Percentiles rank a stretch among this genome's conserved stretches.
Evolutionary conservation across 2,113 vertebrate species (phyloP).

Genomic region (Andinoacara biseriatus): DNA sequence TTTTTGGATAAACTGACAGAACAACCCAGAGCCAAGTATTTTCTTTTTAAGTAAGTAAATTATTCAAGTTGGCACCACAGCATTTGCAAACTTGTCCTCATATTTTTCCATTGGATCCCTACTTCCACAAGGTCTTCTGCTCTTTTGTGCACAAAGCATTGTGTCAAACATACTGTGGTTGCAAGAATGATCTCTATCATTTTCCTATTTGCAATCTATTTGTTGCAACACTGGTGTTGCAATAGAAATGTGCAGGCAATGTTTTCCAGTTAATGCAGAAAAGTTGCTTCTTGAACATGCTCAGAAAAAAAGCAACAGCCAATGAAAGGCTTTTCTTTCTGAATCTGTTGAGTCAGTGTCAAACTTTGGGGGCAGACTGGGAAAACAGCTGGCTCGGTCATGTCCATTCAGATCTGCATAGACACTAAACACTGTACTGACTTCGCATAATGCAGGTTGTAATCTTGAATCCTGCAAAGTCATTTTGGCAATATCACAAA

Average conservation of each 20-base stretch:
- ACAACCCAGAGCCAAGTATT: not conserved
- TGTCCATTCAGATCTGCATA: not conserved
- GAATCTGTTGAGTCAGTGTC: not conserved
- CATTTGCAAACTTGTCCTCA: not conserved
- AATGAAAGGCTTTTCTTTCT: not conserved
- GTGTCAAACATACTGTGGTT: not conserved
- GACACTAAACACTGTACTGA: not conserved
- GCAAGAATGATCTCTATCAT: not conserved
- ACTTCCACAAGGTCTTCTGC: not conserved
- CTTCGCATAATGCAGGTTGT: not conserved
- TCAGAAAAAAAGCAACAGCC: not conserved
- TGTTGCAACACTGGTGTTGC: not conserved
- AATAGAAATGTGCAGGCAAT: not conserved
- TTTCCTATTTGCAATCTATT: not conserved
- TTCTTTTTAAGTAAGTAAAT: not conserved
- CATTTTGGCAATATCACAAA: not conserved
- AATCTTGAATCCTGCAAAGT: not conserved
- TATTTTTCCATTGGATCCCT: not conserved
- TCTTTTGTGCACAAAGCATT: not conserved
- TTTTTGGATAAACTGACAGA: not conserved
- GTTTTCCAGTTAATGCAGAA: not conserved
- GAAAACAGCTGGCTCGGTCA: not conserved
- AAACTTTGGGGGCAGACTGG: conserved; percentile 20
- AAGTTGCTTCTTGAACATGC: not conserved
- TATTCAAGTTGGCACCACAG: not conserved